These are phyloP conservation scores for Arion vulgaris DNA, from an alignment of 1,140 invertebrate genomes.

Conservation along the genomic window DNA sequence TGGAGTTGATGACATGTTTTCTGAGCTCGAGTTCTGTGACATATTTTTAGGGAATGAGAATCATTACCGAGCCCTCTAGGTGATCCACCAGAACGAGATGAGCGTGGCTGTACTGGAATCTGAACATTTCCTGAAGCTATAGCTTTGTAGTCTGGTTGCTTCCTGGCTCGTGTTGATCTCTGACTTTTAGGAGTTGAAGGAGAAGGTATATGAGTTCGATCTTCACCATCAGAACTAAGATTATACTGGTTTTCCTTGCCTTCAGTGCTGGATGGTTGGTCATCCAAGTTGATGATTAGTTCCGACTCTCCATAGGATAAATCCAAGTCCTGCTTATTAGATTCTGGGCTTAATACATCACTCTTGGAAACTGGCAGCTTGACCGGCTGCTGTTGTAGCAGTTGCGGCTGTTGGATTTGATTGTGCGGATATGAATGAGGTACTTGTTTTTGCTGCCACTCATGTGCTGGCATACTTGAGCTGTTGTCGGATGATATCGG, in stretches of 20 bases:
- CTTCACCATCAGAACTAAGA: slow-evolving; percentile 40
- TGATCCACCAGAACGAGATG: slow-evolving; percentile 45
- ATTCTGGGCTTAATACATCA: slow-evolving; percentile 40
- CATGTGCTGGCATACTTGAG: neutral
- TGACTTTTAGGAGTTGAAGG: slow-evolving; percentile 42
- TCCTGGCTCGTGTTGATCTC: slow-evolving; percentile 47
- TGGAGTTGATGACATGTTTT: slow-evolving; percentile 53
- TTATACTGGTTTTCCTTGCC: slow-evolving; percentile 42
- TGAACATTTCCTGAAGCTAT: slow-evolving; percentile 54
- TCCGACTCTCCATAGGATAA: slow-evolving; percentile 45
- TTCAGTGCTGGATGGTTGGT: slow-evolving; percentile 38
- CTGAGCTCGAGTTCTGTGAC: slow-evolving; percentile 51
- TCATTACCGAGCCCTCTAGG: slow-evolving; percentile 40
- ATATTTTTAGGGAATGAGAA: slow-evolving; percentile 56
- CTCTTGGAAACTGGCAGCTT: slow-evolving; percentile 17
- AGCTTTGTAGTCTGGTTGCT: slow-evolving; percentile 57
- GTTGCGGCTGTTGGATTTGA: neutral
- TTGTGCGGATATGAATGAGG: neutral
- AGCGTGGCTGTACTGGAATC: slow-evolving; percentile 41
- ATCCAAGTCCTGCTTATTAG: slow-evolving; percentile 43
- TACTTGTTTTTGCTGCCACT: slow-evolving; percentile 12
- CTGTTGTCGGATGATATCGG: slow-evolving; percentile 4
- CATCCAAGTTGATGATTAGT: slow-evolving; percentile 47
- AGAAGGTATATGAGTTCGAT: slow-evolving; percentile 20
- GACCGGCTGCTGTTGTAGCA: neutral